These are phyloP conservation scores for Volucella inanis DNA, from an alignment of 2,888 invertebrate genomes.

Conservation along the genomic window DNA sequence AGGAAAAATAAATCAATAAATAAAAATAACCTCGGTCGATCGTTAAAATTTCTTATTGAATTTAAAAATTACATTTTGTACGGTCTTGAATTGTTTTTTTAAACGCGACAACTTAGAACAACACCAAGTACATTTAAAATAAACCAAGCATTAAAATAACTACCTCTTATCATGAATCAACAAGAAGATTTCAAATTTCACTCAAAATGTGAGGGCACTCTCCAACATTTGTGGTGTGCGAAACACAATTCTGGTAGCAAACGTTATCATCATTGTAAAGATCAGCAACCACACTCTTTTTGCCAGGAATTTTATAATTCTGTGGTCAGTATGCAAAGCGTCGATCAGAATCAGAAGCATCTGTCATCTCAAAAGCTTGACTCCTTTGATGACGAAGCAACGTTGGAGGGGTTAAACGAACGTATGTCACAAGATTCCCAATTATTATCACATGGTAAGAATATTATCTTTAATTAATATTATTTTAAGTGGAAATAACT, in stretches of 20 bases:
- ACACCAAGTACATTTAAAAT: no score
- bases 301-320: conserved; percentile 42
- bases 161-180: conserved; percentile 51
- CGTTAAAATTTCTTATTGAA: conserved; percentile 4
- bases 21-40: background rate
- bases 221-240: conserved; percentile 34
- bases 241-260: conserved; percentile 22
- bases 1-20: background rate
- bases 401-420: conserved; percentile 54
- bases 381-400: conserved; percentile 54
- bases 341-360: background rate
- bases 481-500: no score
- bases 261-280: conserved; percentile 21
- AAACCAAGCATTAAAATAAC: background rate
- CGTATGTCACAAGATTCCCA: conserved; percentile 56
- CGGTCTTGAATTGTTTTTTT: no score
- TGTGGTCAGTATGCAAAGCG: conserved; percentile 11
- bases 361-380: conserved; percentile 28
- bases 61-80: background rate
- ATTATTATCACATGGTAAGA: conserved; percentile 55
- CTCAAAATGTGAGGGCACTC: conserved; percentile 17
- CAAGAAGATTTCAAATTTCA: conserved; percentile 18
- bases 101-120: no score
- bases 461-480: no score
- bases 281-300: conserved; percentile 28